Percentiles rank a stretch among this genome's conserved stretches.
phyloP scores from a whole-genome alignment of 2,797 vertebrate genomes.

The Atherinosoma microstoma region DNA sequence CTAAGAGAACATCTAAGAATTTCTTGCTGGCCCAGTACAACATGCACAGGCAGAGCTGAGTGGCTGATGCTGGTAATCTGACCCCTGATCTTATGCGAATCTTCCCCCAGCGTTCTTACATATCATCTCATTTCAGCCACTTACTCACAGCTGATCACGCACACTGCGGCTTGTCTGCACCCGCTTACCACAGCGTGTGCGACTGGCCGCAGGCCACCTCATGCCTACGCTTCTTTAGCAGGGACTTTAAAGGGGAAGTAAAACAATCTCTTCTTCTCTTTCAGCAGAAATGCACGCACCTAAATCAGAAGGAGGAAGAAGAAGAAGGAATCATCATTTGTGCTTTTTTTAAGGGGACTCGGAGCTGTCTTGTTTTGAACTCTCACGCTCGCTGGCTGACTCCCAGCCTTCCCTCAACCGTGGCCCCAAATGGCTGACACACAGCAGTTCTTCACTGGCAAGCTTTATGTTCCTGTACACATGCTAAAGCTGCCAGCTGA shows the following conservation, averaged over 20 bases:
- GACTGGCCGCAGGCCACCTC: slow-evolving; percentile 58
- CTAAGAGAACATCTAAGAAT: slow-evolving; percentile 45
- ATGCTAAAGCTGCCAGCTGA: slow-evolving; percentile 99
- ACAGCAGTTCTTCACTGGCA: slow-evolving; percentile 99
- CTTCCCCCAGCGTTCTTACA: slow-evolving; percentile 41
- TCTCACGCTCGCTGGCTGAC: slow-evolving; percentile 36
- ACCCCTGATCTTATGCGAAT: slow-evolving; percentile 51
- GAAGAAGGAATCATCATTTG: slow-evolving; percentile 22
- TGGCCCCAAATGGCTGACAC: slow-evolving; percentile 84
- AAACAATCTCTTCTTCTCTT: slow-evolving; percentile 58
- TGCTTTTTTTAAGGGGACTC: neutral
- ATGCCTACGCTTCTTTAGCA: slow-evolving; percentile 50
- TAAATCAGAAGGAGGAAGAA: slow-evolving; percentile 31
- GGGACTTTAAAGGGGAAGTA: slow-evolving; percentile 56
- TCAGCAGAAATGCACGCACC: slow-evolving; percentile 50
- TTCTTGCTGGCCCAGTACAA: slow-evolving; percentile 23
- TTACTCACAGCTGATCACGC: slow-evolving; percentile 68
- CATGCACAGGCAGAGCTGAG: slow-evolving; percentile 44
- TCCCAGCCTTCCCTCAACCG: slow-evolving; percentile 18
- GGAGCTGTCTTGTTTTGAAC: slow-evolving; percentile 3
- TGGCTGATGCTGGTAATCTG: slow-evolving; percentile 50
- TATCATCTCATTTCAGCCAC: slow-evolving; percentile 60
- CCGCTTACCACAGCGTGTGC: slow-evolving; percentile 57
- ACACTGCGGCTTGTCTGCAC: slow-evolving; percentile 51
- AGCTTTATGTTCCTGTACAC: slow-evolving; percentile 97